Conservation (phyloP, 2,113 vertebrate species). For the Elgaria multicarinata region DNA sequence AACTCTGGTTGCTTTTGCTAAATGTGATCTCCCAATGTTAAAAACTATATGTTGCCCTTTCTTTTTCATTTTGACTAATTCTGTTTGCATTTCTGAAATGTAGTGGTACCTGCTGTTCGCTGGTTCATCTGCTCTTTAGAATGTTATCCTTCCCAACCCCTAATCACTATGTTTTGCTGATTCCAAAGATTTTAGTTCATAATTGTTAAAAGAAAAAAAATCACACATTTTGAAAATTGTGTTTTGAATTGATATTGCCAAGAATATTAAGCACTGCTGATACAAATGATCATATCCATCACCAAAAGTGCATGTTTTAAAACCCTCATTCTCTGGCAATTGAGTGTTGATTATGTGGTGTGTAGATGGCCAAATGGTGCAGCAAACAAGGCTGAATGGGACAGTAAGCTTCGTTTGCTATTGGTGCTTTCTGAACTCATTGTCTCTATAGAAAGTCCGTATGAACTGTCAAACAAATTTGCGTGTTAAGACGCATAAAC, state of each 20-base stretch:
- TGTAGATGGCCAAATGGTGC: not conserved
- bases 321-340: conserved; percentile 10
- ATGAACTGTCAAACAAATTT: conserved; percentile 36
- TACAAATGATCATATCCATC: conserved; percentile 36
- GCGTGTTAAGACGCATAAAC: not conserved
- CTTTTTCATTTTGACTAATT: conserved; percentile 47
- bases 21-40: conserved; percentile 47
- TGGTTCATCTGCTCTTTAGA: conserved; percentile 60
- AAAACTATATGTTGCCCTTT: conserved; percentile 33
- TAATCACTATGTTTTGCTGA: conserved; percentile 70
- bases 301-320: conserved; percentile 33
- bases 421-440: not conserved
- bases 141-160: conserved; percentile 49
- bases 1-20: conserved; percentile 42
- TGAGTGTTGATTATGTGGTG: not conserved
- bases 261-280: conserved; percentile 39
- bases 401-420: not conserved
- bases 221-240: conserved; percentile 47
- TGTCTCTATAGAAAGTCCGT: not conserved
- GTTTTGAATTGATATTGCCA: conserved; percentile 20
- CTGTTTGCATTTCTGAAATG: conserved; percentile 56
- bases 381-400: conserved; percentile 21
- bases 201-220: conserved; percentile 46
- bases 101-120: conserved; percentile 25
- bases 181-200: conserved; percentile 76